These are phyloP conservation scores for Thamnophis elegans DNA, from an alignment of 2,797 vertebrate genomes.

Conservation along the genomic window DNA sequence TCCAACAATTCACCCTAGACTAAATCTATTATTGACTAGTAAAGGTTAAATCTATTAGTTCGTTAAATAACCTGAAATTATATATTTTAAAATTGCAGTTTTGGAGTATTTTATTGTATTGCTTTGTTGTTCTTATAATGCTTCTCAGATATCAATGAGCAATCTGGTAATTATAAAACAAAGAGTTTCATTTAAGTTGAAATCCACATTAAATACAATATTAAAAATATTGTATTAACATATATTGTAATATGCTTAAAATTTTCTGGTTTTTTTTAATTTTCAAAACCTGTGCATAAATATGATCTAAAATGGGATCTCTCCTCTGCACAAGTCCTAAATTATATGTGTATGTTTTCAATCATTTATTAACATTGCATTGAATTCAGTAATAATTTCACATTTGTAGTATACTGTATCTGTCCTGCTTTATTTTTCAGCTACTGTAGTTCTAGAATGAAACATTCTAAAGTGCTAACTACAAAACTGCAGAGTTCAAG, in stretches of 20 bases:
- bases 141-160: not conserved
- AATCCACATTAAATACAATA: not conserved
- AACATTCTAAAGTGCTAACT: not conserved
- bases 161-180: not conserved
- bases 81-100: not conserved
- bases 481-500: conserved; percentile 1
- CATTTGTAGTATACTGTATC: not conserved
- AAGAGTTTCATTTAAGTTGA: not conserved
- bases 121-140: conserved; percentile 28
- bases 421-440: not conserved
- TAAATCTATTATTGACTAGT: not conserved
- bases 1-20: not conserved
- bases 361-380: not conserved
- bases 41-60: not conserved
- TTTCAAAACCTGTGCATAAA: not conserved
- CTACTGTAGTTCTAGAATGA: not conserved
- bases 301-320: not conserved
- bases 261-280: not conserved
- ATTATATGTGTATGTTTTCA: not conserved
- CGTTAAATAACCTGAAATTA: not conserved
- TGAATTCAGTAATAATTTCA: not conserved
- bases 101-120: not conserved
- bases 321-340: not conserved
- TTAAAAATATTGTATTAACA: no score
- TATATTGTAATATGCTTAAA: not conserved